Percentiles rank a stretch among this genome's conserved stretches.
Conservation (phyloP, 2,888 invertebrate species). For the Andricus curvator region DNA sequence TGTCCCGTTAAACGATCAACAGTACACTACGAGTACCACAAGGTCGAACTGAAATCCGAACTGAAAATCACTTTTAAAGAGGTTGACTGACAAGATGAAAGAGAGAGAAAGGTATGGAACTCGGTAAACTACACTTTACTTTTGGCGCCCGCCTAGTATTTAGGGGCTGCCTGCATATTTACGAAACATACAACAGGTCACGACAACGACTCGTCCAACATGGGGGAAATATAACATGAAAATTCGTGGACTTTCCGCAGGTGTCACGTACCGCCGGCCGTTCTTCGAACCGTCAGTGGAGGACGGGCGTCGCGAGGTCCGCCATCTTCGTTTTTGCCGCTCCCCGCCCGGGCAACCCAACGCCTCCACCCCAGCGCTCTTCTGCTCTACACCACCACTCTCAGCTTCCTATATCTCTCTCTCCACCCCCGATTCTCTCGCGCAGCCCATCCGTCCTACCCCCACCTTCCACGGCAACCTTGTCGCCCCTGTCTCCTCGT, state of each 20-base stretch:
- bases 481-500: slow-evolving; percentile 40
- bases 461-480: slow-evolving; percentile 40
- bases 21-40: neutral
- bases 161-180: slow-evolving; percentile 1
- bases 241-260: slow-evolving; percentile 40
- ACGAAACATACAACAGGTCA: slow-evolving; percentile 22
- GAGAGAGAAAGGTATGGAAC: slow-evolving; percentile 14
- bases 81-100: neutral
- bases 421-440: slow-evolving; percentile 47
- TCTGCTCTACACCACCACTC: slow-evolving; percentile 52
- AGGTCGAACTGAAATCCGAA: neutral
- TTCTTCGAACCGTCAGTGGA: slow-evolving; percentile 57
- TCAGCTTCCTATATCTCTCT: slow-evolving; percentile 38
- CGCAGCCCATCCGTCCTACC: slow-evolving; percentile 48
- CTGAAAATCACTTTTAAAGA: slow-evolving; percentile 17
- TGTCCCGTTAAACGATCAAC: neutral
- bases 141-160: neutral
- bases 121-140: slow-evolving; percentile 17
- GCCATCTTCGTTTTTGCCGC: slow-evolving; percentile 73
- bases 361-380: slow-evolving; percentile 62
- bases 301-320: slow-evolving; percentile 66
- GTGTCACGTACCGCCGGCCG: slow-evolving; percentile 50
- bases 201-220: slow-evolving; percentile 16
- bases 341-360: slow-evolving; percentile 69
- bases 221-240: slow-evolving; percentile 29